Percentiles rank a stretch among this genome's conserved stretches.
These are phyloP conservation scores for Barbus barbus DNA, from an alignment of 2,113 vertebrate genomes.

Conservation along the genomic window DNA sequence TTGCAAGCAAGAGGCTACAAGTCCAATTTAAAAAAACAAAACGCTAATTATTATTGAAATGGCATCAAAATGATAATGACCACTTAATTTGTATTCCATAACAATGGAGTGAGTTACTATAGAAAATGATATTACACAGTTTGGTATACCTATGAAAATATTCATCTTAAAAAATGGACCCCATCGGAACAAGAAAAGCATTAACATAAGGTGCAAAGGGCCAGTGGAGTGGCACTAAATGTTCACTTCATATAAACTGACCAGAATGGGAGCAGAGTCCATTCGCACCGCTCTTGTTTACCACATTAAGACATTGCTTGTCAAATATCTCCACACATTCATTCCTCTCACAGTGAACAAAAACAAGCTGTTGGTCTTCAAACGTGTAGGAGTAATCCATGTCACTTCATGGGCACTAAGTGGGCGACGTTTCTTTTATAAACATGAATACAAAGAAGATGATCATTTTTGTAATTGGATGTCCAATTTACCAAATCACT, in stretches of 20 bases:
- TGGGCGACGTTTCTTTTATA: neutral
- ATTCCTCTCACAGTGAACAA: conserved; percentile 15
- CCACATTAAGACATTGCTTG: neutral
- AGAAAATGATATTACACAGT: conserved; percentile 37
- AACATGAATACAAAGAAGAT: conserved; percentile 3
- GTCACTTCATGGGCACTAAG: conserved; percentile 16
- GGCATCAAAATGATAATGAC: neutral
- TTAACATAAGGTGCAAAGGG: conserved; percentile 9
- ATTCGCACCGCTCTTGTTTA: too few species aligned
- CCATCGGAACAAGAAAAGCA: conserved; percentile 25
- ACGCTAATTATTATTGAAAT: neutral
- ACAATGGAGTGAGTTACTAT: conserved; percentile 1
- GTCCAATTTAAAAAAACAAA: neutral
- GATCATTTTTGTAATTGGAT: neutral
- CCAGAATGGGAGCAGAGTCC: neutral
- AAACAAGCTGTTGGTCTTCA: conserved; percentile 7
- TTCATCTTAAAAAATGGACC: conserved; percentile 31
- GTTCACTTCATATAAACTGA: neutral
- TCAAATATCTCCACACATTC: neutral
- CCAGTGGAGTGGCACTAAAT: neutral
- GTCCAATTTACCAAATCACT: neutral
- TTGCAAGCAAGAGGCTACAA: neutral
- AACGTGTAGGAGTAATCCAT: conserved; percentile 8
- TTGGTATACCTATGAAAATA: conserved; percentile 33
- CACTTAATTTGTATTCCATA: neutral